phyloP scores from a whole-genome alignment of 64 coral and sea anemone species.

The Montipora capricornis region DNA sequence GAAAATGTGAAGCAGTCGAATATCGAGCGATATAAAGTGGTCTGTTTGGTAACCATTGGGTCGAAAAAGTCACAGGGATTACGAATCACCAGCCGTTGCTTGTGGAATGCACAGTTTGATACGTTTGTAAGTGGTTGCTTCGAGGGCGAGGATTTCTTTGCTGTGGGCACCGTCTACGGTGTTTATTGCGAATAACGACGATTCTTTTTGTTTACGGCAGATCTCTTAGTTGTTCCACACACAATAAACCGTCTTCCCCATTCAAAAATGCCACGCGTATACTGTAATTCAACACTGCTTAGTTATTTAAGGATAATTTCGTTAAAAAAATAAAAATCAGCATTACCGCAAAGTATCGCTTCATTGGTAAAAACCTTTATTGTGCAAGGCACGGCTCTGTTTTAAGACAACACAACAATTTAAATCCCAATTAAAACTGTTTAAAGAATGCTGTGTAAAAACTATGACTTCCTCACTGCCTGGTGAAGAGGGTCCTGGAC shows the following conservation, averaged over 20 bases:
- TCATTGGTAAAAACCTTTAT: not conserved
- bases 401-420: not conserved
- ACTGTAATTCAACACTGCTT: not conserved
- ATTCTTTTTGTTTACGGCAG: not conserved
- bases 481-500: not conserved
- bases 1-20: constrained; percentile 66
- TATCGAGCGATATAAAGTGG: constrained; percentile 73
- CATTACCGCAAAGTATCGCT: not conserved
- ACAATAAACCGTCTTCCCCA: not conserved
- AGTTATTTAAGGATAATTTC: not conserved
- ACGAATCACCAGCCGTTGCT: constrained; percentile 69
- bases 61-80: constrained; percentile 58
- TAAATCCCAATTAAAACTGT: not conserved
- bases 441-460: not conserved
- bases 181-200: constrained; percentile 63
- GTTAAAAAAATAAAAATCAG: not conserved
- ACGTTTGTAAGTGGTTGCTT: constrained; percentile 53
- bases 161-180: constrained; percentile 75
- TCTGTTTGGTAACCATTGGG: constrained; percentile 76
- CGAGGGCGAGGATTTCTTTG: constrained; percentile 63
- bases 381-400: not conserved
- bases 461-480: not conserved
- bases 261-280: too few relatives aligned
- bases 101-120: constrained; percentile 78
- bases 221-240: not conserved